A percentile compares a stretch with the other conserved stretches of the same genome.
These are phyloP conservation scores for Andrena minutula DNA, from an alignment of 2,888 invertebrate species.

Conservation along the genomic window DNA sequence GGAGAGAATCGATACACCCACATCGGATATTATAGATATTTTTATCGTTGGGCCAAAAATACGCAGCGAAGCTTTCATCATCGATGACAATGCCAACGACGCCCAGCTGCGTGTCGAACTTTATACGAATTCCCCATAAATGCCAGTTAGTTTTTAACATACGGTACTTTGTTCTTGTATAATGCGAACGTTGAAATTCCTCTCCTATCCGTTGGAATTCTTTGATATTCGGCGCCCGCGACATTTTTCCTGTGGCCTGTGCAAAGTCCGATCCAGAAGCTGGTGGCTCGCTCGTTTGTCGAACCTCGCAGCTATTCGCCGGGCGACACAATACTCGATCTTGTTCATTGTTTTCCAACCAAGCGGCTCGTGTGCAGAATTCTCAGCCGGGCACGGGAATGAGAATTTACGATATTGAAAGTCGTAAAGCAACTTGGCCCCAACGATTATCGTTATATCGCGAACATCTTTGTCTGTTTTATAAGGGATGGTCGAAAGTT, in stretches of 20 bases:
- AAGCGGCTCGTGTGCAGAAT: constrained; percentile 12
- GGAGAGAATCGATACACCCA: neutral
- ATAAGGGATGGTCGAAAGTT: neutral
- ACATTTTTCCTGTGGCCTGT: constrained; percentile 9
- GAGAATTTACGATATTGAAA: constrained; percentile 30
- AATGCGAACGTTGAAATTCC: neutral
- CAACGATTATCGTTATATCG: neutral
- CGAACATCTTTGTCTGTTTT: neutral
- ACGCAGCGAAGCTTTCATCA: no score
- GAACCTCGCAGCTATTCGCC: constrained; percentile 10
- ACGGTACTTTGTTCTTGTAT: no score
- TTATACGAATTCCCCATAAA: constrained; percentile 2
- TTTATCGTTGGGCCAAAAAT: constrained; percentile 4
- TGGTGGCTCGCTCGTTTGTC: neutral
- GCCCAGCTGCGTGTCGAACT: neutral
- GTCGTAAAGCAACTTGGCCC: neutral
- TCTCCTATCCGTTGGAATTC: constrained; percentile 10
- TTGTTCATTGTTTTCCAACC: constrained; percentile 24
- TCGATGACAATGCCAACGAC: neutral
- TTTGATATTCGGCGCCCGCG: constrained; percentile 10
- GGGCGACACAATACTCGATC: constrained; percentile 25
- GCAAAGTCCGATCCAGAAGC: constrained; percentile 11
- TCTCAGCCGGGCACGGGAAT: neutral
- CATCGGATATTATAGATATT: constrained; percentile 4
- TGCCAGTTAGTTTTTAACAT: neutral